Evolutionary conservation across 1,140 invertebrate genomes (phyloP).

Genomic region (Cherax destructor): DNA sequence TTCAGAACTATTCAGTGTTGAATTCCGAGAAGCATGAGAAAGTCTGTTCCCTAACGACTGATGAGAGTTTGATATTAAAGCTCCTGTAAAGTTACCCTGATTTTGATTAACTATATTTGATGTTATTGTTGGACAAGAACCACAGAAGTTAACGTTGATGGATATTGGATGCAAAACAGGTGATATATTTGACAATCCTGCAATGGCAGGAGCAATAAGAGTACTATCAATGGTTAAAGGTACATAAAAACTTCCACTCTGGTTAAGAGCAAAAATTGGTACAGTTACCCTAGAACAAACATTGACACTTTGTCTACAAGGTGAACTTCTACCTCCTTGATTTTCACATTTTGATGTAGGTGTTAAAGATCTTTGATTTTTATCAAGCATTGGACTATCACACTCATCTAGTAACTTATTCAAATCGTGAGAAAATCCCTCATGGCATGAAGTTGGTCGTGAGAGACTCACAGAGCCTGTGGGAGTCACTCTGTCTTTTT

Average conservation of each 20-base stretch:
- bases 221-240: slow-evolving; percentile 90
- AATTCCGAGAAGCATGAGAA: slow-evolving; percentile 13
- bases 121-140: slow-evolving; percentile 48
- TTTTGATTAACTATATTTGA: slow-evolving; percentile 30
- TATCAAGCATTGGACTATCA: slow-evolving; percentile 48
- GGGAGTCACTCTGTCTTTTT: slow-evolving; percentile 62
- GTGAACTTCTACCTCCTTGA: slow-evolving; percentile 10
- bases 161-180: slow-evolving; percentile 91
- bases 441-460: slow-evolving; percentile 29
- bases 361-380: slow-evolving; percentile 35
- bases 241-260: slow-evolving; percentile 92
- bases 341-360: slow-evolving; percentile 42
- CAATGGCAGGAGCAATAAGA: slow-evolving; percentile 83
- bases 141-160: slow-evolving; percentile 88
- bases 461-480: slow-evolving; percentile 25
- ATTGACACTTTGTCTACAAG: slow-evolving; percentile 15
- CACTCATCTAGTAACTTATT: slow-evolving; percentile 40
- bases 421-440: slow-evolving; percentile 32
- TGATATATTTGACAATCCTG: slow-evolving; percentile 74
- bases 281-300: slow-evolving; percentile 75
- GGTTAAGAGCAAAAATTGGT: slow-evolving; percentile 88
- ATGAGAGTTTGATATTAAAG: slow-evolving; percentile 24
- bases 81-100: slow-evolving; percentile 25
- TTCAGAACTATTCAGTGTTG: slow-evolving; percentile 42
- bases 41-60: slow-evolving; percentile 21